Evolutionary conservation across 2,888 invertebrate species (phyloP).

Genomic region (Lasioglossum figueresi): DNA sequence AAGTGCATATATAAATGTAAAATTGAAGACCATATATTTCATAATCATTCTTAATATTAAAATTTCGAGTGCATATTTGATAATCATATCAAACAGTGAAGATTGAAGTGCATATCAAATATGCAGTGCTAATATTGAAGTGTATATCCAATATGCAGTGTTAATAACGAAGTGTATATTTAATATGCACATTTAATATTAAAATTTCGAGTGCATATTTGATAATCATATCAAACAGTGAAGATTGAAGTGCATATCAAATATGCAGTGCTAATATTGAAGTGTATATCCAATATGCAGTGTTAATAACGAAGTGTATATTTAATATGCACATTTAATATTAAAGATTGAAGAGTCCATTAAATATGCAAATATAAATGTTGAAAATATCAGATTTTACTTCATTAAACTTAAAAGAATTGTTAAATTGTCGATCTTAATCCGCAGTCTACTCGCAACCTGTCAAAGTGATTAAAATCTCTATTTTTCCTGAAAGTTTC

Average conservation of each 20-base stretch:
- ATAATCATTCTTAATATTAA: not conserved
- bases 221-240: not conserved
- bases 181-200: too few relatives aligned
- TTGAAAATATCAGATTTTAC: not conserved
- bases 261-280: not conserved
- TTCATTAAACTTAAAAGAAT: not conserved
- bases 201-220: not conserved
- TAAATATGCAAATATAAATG: not conserved
- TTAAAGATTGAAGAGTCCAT: not conserved
- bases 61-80: not conserved
- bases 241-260: not conserved
- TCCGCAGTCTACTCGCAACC: not conserved
- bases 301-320: not conserved
- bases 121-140: not conserved
- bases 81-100: not conserved
- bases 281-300: not conserved
- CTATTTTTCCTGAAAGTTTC: conserved; percentile 7
- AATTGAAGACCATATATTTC: not conserved
- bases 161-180: too few relatives aligned
- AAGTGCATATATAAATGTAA: not conserved
- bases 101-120: not conserved
- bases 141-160: too few relatives aligned
- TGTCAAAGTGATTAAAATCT: not conserved
- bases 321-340: not conserved
- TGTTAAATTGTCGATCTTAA: not conserved